Evolutionary conservation across 2,113 vertebrate species (phyloP).

Genomic region (Sebastes schlegelii): DNA sequence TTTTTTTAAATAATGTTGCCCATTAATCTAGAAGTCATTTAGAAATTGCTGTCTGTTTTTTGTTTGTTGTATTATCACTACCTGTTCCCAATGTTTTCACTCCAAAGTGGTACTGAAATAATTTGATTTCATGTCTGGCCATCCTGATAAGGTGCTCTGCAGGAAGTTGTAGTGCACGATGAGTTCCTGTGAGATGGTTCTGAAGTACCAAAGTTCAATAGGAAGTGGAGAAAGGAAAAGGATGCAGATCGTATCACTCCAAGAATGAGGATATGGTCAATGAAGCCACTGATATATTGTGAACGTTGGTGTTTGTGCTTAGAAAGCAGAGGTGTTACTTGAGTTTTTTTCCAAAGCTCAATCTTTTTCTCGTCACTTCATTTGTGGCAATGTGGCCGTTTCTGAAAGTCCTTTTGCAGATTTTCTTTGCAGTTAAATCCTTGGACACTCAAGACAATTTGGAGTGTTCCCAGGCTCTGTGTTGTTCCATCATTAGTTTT

Average conservation of each 20-base stretch:
- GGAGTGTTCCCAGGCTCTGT: conserved; percentile 43
- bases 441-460: conserved; percentile 11
- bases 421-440: conserved; percentile 30
- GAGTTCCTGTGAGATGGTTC: conserved; percentile 84
- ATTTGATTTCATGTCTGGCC: conserved; percentile 76
- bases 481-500: conserved; percentile 62
- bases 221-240: conserved; percentile 75
- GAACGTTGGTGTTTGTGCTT: conserved; percentile 14
- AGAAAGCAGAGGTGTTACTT: conserved; percentile 18
- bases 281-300: conserved; percentile 42
- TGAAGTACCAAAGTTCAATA: conserved; percentile 70
- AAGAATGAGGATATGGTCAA: conserved; percentile 73
- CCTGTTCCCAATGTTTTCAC: conserved; percentile 17
- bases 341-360: not conserved
- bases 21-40: not conserved
- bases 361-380: conserved; percentile 2
- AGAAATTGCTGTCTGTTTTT: not conserved
- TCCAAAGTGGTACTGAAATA: conserved; percentile 49
- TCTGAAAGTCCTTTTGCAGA: conserved; percentile 17
- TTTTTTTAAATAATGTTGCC: not conserved
- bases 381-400: conserved; percentile 1
- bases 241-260: conserved; percentile 69
- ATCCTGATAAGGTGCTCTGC: conserved; percentile 85
- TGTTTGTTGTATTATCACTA: not conserved
- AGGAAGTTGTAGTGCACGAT: conserved; percentile 89